A percentile compares a stretch with the other conserved stretches of the same genome.
phyloP scores from a whole-genome alignment of 2,113 vertebrate species.

The Crotalus tigris region DNA sequence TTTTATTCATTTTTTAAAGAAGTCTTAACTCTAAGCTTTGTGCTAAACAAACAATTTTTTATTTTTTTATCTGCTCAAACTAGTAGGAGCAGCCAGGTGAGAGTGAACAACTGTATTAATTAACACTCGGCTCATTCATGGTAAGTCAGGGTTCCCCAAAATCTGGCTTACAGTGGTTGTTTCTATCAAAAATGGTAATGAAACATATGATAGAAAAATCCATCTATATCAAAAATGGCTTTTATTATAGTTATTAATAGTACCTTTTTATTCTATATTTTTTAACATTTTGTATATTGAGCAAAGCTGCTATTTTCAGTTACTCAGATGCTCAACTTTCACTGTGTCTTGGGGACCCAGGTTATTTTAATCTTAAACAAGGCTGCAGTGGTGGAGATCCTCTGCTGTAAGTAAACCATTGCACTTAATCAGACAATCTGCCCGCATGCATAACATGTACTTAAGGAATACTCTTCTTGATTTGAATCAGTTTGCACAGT shows the following conservation, averaged over 20 bases:
- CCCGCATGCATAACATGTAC: slow-evolving; percentile 58
- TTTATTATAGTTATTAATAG: slow-evolving; percentile 40
- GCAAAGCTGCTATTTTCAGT: slow-evolving; percentile 61
- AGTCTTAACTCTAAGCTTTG: neutral
- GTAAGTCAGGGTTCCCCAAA: neutral
- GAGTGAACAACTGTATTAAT: neutral
- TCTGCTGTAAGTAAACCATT: slow-evolving; percentile 67
- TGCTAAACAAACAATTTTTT: neutral
- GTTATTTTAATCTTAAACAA: slow-evolving; percentile 64
- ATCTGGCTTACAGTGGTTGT: neutral
- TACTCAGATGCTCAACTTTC: slow-evolving; percentile 62
- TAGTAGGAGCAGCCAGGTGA: neutral
- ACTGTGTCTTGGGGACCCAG: slow-evolving; percentile 59
- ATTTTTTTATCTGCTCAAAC: neutral
- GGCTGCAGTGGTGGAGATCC: slow-evolving; percentile 63
- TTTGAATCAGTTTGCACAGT: slow-evolving; percentile 39
- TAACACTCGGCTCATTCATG: neutral
- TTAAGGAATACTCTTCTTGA: slow-evolving; percentile 49
- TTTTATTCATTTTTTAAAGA: neutral
- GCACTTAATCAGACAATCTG: slow-evolving; percentile 55
- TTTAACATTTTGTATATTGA: slow-evolving; percentile 40
- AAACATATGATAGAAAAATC: slow-evolving; percentile 8
- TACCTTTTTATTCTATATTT: slow-evolving; percentile 46
- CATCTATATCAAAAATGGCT: slow-evolving; percentile 5
- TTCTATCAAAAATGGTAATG: slow-evolving; percentile 15